A percentile compares a stretch with the other conserved stretches of the same genome.
Conservation (phyloP, 2,888 invertebrate species). For the Trilocha varians region DNA sequence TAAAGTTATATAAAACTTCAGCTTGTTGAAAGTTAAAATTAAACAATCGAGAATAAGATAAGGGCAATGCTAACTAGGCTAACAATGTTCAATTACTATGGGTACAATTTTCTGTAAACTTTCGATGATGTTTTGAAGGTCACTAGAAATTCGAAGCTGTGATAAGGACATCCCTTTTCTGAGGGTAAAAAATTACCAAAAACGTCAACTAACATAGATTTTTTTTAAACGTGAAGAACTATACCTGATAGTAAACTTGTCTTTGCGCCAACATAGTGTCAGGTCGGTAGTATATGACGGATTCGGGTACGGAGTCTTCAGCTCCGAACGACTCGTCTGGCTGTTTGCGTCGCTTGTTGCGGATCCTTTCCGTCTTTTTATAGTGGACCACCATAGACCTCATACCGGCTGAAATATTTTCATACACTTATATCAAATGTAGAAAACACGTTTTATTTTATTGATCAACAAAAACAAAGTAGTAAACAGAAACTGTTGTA, state of each 20-base stretch:
- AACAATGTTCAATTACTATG: too few species aligned
- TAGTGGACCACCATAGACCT: conserved; percentile 43
- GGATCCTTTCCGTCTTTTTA: conserved; percentile 39
- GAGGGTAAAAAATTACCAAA: too few species aligned
- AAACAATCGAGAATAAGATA: too few species aligned
- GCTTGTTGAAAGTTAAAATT: too few species aligned
- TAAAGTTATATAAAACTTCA: not conserved
- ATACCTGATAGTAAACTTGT: conserved; percentile 92
- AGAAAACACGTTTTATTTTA: not conserved
- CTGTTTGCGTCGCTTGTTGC: conserved; percentile 22
- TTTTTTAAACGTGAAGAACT: not conserved
- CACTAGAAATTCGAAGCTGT: too few species aligned
- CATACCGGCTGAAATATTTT: conserved; percentile 38
- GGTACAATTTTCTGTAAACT: too few species aligned
- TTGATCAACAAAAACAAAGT: too few species aligned
- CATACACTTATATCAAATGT: too few species aligned
- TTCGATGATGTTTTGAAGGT: too few species aligned
- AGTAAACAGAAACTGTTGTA: too few species aligned
- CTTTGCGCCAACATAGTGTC: conserved; percentile 84
- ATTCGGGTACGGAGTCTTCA: conserved; percentile 38
- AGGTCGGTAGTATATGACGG: conserved; percentile 66
- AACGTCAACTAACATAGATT: not conserved
- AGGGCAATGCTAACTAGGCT: too few species aligned
- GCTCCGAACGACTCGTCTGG: conserved; percentile 15
- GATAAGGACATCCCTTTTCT: too few species aligned